phyloP scores from a whole-genome alignment of 2,888 invertebrate genomes.

The Meteorus cinctellus region DNA sequence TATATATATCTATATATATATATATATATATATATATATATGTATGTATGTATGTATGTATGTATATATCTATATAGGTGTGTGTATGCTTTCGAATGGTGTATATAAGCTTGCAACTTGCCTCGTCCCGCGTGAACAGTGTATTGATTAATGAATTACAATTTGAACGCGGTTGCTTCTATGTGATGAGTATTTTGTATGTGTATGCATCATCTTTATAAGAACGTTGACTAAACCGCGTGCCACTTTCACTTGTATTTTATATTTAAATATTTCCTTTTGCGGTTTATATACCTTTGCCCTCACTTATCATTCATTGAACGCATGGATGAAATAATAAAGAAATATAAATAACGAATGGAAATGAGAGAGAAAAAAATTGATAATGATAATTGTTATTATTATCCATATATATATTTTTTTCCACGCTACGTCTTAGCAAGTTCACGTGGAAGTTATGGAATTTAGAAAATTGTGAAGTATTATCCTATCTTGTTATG shows the following conservation, averaged over 20 bases:
- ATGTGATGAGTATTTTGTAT: background rate
- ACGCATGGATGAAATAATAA: background rate
- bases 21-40: constrained; percentile 13
- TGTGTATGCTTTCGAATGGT: background rate
- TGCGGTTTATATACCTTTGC: background rate
- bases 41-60: constrained; percentile 21
- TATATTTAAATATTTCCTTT: constrained; percentile 18
- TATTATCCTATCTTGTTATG: too few species aligned
- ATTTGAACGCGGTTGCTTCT: background rate
- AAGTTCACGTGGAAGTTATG: too few species aligned
- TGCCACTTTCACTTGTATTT: constrained; percentile 15
- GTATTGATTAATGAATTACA: constrained; percentile 8
- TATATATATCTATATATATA: background rate
- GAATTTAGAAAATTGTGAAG: too few species aligned
- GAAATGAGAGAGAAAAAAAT: background rate
- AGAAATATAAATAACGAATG: background rate
- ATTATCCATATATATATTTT: too few species aligned
- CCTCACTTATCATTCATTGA: constrained; percentile 14
- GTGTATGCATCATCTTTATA: constrained; percentile 8
- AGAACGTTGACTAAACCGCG: background rate
- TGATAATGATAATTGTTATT: too few species aligned
- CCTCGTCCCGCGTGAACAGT: background rate
- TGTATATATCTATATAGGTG: too few species aligned
- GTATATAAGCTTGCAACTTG: background rate
- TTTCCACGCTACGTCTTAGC: too few species aligned